Conservation (phyloP, 2,113 vertebrate species). For the Cervus canadensis region DNA sequence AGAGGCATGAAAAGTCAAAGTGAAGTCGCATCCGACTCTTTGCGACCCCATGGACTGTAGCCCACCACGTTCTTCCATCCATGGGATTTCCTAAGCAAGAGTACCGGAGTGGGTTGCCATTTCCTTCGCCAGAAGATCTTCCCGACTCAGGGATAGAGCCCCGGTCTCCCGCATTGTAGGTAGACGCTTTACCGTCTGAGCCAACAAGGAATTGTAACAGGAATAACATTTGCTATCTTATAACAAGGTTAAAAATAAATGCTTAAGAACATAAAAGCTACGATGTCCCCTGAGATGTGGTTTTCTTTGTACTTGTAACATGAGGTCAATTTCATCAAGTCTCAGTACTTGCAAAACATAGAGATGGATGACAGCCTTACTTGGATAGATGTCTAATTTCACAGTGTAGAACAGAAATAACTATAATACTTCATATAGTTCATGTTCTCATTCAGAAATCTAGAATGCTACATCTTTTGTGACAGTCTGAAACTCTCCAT, state of each 20-base stretch:
- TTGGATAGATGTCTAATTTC: background rate
- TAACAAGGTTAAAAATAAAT: background rate
- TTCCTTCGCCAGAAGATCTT: background rate
- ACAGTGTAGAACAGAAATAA: background rate
- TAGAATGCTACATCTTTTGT: background rate
- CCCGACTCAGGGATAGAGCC: background rate
- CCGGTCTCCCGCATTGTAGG: fast-evolving
- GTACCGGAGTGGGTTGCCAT: background rate
- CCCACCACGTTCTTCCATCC: background rate
- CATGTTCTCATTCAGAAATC: background rate
- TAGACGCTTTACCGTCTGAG: background rate
- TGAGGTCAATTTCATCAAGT: background rate
- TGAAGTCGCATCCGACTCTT: fast-evolving
- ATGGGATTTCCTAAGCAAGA: background rate
- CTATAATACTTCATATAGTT: background rate
- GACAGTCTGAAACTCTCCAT: background rate
- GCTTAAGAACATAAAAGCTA: background rate
- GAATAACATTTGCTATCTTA: background rate
- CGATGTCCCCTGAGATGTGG: background rate
- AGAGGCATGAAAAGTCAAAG: background rate
- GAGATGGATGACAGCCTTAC: background rate
- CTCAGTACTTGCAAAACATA: background rate
- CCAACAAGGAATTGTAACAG: background rate
- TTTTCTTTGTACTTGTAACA: background rate
- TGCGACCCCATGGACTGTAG: background rate